Percentiles rank a stretch among this genome's conserved stretches.
phyloP scores from a whole-genome alignment of 2,888 invertebrate genomes.

The Euclidia mi region DNA sequence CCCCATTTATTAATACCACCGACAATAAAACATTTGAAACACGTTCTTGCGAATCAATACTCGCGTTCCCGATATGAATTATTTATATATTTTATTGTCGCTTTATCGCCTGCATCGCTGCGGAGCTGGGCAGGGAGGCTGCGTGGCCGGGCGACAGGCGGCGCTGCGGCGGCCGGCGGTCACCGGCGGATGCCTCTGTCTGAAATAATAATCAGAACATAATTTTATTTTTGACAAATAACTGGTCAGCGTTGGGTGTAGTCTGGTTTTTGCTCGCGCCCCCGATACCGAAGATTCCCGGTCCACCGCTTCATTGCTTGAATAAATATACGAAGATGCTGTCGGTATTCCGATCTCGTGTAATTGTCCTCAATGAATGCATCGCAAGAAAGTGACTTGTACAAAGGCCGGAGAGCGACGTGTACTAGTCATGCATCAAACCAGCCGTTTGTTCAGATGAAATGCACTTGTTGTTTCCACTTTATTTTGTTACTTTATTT shows the following conservation, averaged over 20 bases:
- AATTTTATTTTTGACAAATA: conserved; percentile 89
- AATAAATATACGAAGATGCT: conserved; percentile 70
- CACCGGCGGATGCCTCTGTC: conserved; percentile 61
- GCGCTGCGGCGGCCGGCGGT: conserved; percentile 64
- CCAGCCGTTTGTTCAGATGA: conserved; percentile 38
- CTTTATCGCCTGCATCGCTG: conserved; percentile 84
- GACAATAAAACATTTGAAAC: conserved; percentile 88
- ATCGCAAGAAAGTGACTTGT: conserved; percentile 57
- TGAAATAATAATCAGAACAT: conserved; percentile 87
- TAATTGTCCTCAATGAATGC: conserved; percentile 66
- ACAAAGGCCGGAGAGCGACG: conserved; percentile 32
- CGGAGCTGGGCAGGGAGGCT: conserved; percentile 54
- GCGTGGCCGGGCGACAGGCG: too few relatives aligned
- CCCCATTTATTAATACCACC: conserved; percentile 85
- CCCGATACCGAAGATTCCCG: conserved; percentile 64
- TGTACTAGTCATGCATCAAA: conserved; percentile 25
- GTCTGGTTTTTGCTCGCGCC: conserved; percentile 73
- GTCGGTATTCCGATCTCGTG: conserved; percentile 68
- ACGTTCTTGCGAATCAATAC: conserved; percentile 89
- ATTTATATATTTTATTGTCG: conserved; percentile 89
- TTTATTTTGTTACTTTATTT: conserved; percentile 1
- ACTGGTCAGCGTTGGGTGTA: conserved; percentile 73
- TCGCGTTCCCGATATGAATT: conserved; percentile 82
- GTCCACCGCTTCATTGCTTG: conserved; percentile 60
- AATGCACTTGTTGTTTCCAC: conserved; percentile 28